phyloP scores from a whole-genome alignment of 2,797 vertebrate genomes.

The Gadopsis marmoratus region DNA sequence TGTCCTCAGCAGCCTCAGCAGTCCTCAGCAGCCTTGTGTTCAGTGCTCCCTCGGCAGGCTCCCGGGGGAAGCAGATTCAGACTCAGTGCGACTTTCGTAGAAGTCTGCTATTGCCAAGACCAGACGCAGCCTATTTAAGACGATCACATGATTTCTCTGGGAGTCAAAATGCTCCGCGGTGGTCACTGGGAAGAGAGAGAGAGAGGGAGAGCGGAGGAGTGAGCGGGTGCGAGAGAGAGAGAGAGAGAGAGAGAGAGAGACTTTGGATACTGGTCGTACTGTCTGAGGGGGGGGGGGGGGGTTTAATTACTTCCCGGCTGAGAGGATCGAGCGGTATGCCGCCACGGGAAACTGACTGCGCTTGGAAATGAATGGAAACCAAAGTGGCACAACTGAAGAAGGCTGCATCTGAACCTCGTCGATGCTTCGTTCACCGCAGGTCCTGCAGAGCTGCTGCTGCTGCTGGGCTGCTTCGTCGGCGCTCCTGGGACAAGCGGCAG shows the following conservation, averaged over 20 bases:
- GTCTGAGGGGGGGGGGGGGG: constrained; percentile 46
- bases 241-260: constrained; percentile 39
- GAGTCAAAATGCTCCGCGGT: constrained; percentile 75
- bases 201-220: constrained; percentile 52
- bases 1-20: not conserved
- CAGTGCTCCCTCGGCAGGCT: constrained; percentile 45
- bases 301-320: constrained; percentile 54
- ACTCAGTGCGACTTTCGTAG: constrained; percentile 47
- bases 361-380: constrained; percentile 65
- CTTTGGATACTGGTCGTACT: constrained; percentile 34
- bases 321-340: constrained; percentile 53
- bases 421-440: constrained; percentile 61
- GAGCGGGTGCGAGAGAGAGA: constrained; percentile 42
- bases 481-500: not conserved
- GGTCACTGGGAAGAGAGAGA: constrained; percentile 70
- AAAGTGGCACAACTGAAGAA: constrained; percentile 38
- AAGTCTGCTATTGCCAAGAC: constrained; percentile 52
- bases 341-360: constrained; percentile 45
- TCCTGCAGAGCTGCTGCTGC: constrained; percentile 23
- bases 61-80: constrained; percentile 35
- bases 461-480: constrained; percentile 20
- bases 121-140: constrained; percentile 71
- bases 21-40: constrained; percentile 11
- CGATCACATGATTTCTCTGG: constrained; percentile 78
- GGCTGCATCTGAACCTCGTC: constrained; percentile 42